Conservation (phyloP, 2,888 invertebrate species). For the Xanthia togata region DNA sequence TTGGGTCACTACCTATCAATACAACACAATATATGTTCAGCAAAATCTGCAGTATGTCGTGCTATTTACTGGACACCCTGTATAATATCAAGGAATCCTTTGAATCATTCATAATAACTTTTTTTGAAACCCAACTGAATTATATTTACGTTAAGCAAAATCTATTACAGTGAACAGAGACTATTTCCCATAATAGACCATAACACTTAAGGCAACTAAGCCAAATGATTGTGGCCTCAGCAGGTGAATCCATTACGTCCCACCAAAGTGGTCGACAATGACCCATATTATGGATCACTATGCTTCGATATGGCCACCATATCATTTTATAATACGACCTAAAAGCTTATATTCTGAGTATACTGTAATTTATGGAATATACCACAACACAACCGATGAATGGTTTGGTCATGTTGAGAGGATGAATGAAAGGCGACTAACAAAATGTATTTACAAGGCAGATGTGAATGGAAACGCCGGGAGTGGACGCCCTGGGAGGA, state of each 20-base stretch:
- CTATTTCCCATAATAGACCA: conserved; percentile 21
- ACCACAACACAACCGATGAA: not conserved
- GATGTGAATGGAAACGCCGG: too few species aligned
- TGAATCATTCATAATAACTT: not conserved
- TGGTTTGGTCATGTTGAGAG: too few species aligned
- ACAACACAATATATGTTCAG: too few species aligned
- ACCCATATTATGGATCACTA: conserved; percentile 66
- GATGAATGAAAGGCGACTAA: too few species aligned
- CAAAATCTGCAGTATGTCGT: too few species aligned
- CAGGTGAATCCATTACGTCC: conserved; percentile 66
- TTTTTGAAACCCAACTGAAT: not conserved
- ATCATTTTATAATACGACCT: conserved; percentile 62
- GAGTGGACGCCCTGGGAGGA: too few species aligned
- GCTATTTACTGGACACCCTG: too few species aligned
- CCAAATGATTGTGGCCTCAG: conserved; percentile 50
- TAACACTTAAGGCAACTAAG: conserved; percentile 54
- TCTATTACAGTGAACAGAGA: not conserved
- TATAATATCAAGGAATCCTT: not conserved
- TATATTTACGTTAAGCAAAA: conserved; percentile 3
- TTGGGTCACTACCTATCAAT: too few species aligned
- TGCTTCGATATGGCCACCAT: conserved; percentile 51
- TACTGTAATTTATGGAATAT: conserved; percentile 19
- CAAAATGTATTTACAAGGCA: too few species aligned
- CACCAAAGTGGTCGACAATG: conserved; percentile 70
- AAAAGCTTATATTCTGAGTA: conserved; percentile 57